Conservation (phyloP, 2,797 vertebrate species). For the Spheniscus humboldti region DNA sequence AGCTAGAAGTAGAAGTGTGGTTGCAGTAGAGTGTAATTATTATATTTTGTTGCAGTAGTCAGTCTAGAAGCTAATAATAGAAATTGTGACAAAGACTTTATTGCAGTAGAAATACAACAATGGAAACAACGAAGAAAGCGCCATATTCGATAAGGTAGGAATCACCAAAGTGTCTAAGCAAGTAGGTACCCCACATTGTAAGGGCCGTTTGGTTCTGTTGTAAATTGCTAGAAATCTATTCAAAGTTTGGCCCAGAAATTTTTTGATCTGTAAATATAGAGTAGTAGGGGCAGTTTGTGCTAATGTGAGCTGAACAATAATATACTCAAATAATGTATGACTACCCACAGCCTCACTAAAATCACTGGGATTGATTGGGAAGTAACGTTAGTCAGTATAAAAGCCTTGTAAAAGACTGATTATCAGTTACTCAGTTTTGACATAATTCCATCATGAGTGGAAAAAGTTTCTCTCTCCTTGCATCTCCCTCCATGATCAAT, state of each 20-base stretch:
- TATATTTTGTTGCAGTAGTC: background rate
- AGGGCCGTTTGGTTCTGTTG: background rate
- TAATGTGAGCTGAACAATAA: background rate
- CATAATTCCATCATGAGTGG: background rate
- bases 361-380: background rate
- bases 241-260: background rate
- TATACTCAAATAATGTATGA: background rate
- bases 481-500: background rate
- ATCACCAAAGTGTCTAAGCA: background rate
- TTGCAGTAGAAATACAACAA: background rate
- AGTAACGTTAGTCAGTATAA: background rate
- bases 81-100: background rate
- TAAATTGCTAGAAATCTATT: background rate
- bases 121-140: background rate
- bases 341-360: background rate
- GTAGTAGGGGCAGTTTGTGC: background rate
- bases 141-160: background rate
- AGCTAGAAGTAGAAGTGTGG: background rate
- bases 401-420: background rate
- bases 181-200: background rate
- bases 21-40: background rate
- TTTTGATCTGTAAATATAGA: background rate
- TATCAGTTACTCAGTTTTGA: background rate
- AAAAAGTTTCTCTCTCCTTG: background rate
- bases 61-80: background rate